Conservation (phyloP, 2,113 vertebrate genomes). For the Solea senegalensis region DNA sequence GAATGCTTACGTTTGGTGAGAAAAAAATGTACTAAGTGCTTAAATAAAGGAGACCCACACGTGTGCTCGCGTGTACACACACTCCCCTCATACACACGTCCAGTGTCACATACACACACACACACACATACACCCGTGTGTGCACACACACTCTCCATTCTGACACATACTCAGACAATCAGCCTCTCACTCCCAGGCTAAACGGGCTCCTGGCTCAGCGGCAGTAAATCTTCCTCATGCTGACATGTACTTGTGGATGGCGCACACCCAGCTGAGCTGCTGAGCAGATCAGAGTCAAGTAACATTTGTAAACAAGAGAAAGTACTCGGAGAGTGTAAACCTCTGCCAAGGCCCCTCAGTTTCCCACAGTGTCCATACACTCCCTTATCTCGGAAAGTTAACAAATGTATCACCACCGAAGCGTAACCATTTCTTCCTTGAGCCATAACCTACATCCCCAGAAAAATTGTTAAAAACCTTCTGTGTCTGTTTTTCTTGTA, state of each 20-base stretch:
- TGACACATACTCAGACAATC: conserved; percentile 71
- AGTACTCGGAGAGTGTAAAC: not conserved
- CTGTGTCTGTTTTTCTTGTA: conserved; percentile 56
- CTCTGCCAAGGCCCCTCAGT: too few relatives aligned
- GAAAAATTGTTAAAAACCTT: conserved; percentile 20
- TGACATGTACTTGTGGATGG: conserved; percentile 71
- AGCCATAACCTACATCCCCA: too few relatives aligned
- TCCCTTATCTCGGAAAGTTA: too few relatives aligned
- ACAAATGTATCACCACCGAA: too few relatives aligned
- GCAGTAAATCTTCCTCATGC: conserved; percentile 71
- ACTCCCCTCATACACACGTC: conserved; percentile 22
- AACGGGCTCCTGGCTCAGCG: conserved; percentile 54
- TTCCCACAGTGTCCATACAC: too few relatives aligned
- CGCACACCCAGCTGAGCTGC: conserved; percentile 63
- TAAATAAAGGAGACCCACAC: conserved; percentile 42
- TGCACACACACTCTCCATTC: conserved; percentile 31
- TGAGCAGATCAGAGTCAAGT: conserved; percentile 67
- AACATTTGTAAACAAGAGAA: conserved; percentile 57
- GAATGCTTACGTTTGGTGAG: conserved; percentile 28
- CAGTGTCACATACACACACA: conserved; percentile 19
- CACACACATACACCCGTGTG: not conserved
- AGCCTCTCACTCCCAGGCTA: conserved; percentile 58
- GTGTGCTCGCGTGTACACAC: not conserved
- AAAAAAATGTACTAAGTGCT: conserved; percentile 27
- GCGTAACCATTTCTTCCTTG: too few relatives aligned